These are phyloP conservation scores for Tyrophagus putrescentiae DNA, from an alignment of 1,140 invertebrate species.

Conservation along the genomic window DNA sequence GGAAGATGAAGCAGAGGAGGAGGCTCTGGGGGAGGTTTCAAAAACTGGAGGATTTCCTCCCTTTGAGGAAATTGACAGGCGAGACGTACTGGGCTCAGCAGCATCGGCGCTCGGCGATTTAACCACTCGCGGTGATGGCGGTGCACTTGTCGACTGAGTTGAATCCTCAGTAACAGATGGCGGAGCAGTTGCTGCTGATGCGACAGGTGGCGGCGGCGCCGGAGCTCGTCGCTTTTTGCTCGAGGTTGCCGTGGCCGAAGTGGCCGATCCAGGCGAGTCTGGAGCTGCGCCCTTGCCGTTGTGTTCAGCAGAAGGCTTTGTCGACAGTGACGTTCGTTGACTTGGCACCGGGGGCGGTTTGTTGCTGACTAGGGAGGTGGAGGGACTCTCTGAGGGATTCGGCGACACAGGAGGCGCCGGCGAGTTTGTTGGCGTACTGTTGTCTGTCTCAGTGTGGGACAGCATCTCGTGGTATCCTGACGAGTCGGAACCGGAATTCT, in stretches of 20 bases:
- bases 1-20: slow-evolving; percentile 12
- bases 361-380: slow-evolving; percentile 8
- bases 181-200: background rate
- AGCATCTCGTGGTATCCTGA: slow-evolving; percentile 24
- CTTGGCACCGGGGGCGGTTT: slow-evolving; percentile 21
- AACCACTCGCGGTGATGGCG: too few relatives aligned
- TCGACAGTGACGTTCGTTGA: slow-evolving; percentile 1
- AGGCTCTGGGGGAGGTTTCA: slow-evolving; percentile 9
- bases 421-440: background rate
- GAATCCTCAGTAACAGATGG: background rate
- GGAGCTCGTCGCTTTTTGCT: slow-evolving; percentile 32
- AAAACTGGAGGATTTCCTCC: background rate
- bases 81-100: too few relatives aligned
- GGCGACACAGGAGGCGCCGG: background rate
- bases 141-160: too few relatives aligned
- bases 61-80: background rate
- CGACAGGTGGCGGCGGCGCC: slow-evolving; percentile 24
- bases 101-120: too few relatives aligned
- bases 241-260: slow-evolving; percentile 36
- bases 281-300: slow-evolving; percentile 32
- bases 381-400: background rate
- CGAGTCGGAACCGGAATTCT: slow-evolving; percentile 22
- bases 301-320: too few relatives aligned
- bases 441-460: slow-evolving; percentile 1
- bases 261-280: slow-evolving; percentile 35